Evolutionary conservation across 2,797 vertebrate genomes (phyloP).

Genomic region (Enteromius radiatus): DNA sequence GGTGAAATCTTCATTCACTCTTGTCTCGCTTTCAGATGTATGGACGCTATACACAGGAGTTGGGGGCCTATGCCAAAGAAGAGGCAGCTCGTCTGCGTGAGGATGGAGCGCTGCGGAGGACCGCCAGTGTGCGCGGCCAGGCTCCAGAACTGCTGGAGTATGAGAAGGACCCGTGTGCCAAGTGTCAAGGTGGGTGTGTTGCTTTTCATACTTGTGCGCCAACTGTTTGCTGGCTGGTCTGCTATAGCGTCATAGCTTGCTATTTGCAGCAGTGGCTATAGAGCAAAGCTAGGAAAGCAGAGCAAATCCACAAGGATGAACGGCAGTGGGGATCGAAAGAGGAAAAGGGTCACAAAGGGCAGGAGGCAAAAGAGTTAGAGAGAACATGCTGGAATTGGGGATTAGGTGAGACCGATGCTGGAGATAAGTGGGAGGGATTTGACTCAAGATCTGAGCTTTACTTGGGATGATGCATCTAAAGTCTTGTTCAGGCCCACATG

Average conservation of each 20-base stretch:
- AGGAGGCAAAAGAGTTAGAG: slow-evolving; percentile 8
- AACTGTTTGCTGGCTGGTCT: slow-evolving; percentile 25
- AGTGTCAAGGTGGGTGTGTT: slow-evolving; percentile 85
- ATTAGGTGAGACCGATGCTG: slow-evolving; percentile 3
- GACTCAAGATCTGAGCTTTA: slow-evolving; percentile 24
- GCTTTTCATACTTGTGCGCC: slow-evolving; percentile 20
- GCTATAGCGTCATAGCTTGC: slow-evolving; percentile 5
- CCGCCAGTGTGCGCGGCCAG: slow-evolving; percentile 72
- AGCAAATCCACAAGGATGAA: slow-evolving; percentile 21
- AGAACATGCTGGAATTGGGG: slow-evolving; percentile 26
- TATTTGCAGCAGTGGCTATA: slow-evolving; percentile 17
- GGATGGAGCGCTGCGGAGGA: slow-evolving; percentile 77
- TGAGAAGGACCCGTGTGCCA: slow-evolving; percentile 86
- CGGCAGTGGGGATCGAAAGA: slow-evolving; percentile 26
- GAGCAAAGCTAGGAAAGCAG: slow-evolving; percentile 21
- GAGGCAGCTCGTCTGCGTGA: slow-evolving; percentile 87
- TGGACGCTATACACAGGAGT: slow-evolving; percentile 94
- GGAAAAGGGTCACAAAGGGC: slow-evolving; percentile 22
- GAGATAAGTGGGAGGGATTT: slow-evolving; percentile 18
- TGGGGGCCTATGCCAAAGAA: slow-evolving; percentile 93
- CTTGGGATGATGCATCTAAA: slow-evolving; percentile 2
- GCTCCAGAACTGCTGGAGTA: slow-evolving; percentile 87
- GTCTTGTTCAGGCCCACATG: slow-evolving; percentile 1
- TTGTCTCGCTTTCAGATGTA: slow-evolving; percentile 87
- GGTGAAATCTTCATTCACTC: slow-evolving; percentile 62